Evolutionary conservation across 2,797 vertebrate genomes (phyloP), one percentile per base, ranked within the genome.

Genomic region (Atherinosoma microstoma): DNA sequence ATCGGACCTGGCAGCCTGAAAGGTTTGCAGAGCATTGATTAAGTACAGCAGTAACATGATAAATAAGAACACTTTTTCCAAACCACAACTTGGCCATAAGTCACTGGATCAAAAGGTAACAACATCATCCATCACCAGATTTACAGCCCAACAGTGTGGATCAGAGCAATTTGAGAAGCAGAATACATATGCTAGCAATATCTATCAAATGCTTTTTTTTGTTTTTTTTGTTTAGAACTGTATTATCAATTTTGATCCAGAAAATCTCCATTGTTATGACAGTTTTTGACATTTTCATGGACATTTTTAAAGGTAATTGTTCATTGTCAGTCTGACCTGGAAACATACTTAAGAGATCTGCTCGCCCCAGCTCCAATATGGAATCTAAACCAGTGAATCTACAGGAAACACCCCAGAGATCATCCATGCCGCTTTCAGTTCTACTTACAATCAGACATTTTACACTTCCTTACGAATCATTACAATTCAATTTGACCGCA

Each of bases 401-500:
- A 63, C 64, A 68, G 68, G 58, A 79, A 76, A 80, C 34, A 67
- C 88, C 70, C 71, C 6, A 0, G 80, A 80, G 82, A 87, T 73
- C 61, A 51, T 24, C 69, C 73, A 3, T 1, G 62, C 78, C 58
- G 68, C 82, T 81, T 79, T 64, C 78, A 72, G 80, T 77, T 86
- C 72, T 82, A 80, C 75, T 29, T 81, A 86, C 79, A 87, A 79
- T 78, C 80, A 84, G 75, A 89, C 85, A 79, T 81, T 89, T 87
- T 87, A 88, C 78, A 84, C 86, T 90, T 84, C 77, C 88, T 90
- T 83, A 90, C 87, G 88, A 92, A 84, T 87, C 90, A 92, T 89
- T 93, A 91, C 85, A 84, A 87, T 91, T 89, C 89, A 87, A 85
- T 90, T 87, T 83, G 76, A 89, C 87, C 80, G 69, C 88, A 92